Conservation (phyloP, 2,797 vertebrate genomes). For the Lithobates sylvaticus region DNA sequence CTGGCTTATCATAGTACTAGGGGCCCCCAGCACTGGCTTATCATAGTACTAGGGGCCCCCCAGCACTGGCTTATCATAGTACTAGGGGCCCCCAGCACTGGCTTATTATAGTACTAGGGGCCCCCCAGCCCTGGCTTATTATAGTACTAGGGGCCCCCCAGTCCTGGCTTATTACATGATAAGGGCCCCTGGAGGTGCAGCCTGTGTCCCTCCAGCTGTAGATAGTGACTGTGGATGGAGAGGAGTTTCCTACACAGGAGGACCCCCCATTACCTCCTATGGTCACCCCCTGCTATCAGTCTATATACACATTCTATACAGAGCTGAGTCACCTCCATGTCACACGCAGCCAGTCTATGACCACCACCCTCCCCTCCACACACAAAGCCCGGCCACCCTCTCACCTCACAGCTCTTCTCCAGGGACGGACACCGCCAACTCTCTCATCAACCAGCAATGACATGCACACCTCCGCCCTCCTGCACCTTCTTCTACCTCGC, state of each 20-base stretch:
- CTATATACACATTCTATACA: not conserved
- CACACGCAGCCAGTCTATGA: not conserved
- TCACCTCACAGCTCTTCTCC: conserved; percentile 36
- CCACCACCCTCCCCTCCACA: not conserved
- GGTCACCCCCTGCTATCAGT: no score
- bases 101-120: no score
- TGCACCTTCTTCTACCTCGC: conserved; percentile 48
- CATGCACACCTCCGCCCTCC: conserved; percentile 16
- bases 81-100: no score
- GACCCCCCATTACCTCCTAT: not conserved
- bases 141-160: no score
- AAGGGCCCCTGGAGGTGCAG: no score
- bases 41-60: no score
- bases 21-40: no score
- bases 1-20: no score
- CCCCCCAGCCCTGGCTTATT: no score
- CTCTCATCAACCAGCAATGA: conserved; percentile 11
- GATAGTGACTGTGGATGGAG: not conserved
- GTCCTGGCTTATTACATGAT: no score
- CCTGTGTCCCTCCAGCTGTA: not conserved
- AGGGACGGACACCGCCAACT: not conserved
- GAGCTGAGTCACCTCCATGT: not conserved
- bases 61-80: no score
- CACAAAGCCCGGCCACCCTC: not conserved
- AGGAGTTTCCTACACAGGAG: not conserved